Evolutionary conservation across 1,140 invertebrate species (phyloP).

Genomic region (Lepidotrigona ventralis): DNA sequence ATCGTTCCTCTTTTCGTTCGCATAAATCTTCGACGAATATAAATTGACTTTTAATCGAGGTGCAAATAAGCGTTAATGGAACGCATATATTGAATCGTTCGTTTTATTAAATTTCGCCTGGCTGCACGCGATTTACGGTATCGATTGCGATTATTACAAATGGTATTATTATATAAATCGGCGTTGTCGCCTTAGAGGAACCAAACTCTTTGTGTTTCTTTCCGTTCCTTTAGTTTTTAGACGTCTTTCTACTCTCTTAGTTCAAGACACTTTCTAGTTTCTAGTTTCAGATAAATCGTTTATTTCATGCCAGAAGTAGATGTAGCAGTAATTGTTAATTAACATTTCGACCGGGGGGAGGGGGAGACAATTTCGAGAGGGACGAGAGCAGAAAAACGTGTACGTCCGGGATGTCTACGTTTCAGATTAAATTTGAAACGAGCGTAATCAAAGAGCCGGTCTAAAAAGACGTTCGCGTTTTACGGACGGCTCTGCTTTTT

Average conservation of each 20-base stretch:
- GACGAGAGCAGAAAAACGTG: neutral
- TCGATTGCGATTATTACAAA: neutral
- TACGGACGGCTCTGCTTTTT: neutral
- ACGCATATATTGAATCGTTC: constrained; percentile 15
- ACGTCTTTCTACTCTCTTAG: neutral
- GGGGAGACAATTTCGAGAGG: neutral
- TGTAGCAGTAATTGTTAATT: constrained; percentile 1
- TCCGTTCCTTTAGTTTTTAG: too few species aligned
- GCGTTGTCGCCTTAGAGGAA: neutral
- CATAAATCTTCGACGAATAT: constrained; percentile 30
- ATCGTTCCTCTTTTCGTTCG: constrained; percentile 20
- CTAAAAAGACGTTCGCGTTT: neutral
- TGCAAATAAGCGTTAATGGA: constrained; percentile 35
- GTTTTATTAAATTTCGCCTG: neutral
- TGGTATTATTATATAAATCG: neutral
- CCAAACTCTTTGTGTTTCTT: neutral
- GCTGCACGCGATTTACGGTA: neutral
- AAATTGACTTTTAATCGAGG: constrained; percentile 40
- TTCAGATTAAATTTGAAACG: constrained; percentile 15
- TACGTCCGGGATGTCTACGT: neutral
- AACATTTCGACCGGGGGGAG: neutral
- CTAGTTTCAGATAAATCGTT: neutral
- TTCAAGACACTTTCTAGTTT: neutral
- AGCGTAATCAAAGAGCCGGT: constrained; percentile 1
- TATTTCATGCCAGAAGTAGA: too few species aligned